A percentile compares a stretch with the other conserved stretches of the same genome.
Evolutionary conservation across 2,797 vertebrate genomes (phyloP).

Genomic region (Staurois parvus): DNA sequence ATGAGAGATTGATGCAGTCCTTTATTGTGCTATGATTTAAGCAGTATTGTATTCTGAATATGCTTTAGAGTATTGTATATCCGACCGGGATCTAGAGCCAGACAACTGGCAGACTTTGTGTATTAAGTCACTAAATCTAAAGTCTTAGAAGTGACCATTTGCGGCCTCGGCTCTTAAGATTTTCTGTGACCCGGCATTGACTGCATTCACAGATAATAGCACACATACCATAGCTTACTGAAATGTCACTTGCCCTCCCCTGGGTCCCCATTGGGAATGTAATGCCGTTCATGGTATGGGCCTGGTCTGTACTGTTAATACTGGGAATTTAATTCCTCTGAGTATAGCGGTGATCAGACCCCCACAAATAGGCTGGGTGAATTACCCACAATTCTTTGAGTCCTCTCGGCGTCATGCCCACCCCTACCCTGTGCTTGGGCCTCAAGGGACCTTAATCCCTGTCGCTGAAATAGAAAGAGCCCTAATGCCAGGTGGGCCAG

Average conservation of each 20-base stretch:
- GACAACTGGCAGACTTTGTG: conserved; percentile 7
- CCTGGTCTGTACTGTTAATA: conserved; percentile 34
- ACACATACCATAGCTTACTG: conserved; percentile 29
- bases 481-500: conserved; percentile 28
- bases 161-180: conserved; percentile 8
- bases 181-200: conserved; percentile 28
- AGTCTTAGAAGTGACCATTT: conserved; percentile 5
- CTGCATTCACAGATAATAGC: conserved; percentile 42
- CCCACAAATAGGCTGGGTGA: conserved; percentile 14
- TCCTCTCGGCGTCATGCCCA: background rate
- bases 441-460: conserved; percentile 19
- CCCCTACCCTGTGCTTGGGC: background rate
- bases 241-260: conserved; percentile 51
- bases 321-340: conserved; percentile 23
- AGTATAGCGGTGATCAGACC: conserved; percentile 1
- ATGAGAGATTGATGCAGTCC: background rate
- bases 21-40: background rate
- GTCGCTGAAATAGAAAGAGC: conserved; percentile 43
- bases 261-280: conserved; percentile 22
- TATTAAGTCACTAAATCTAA: conserved; percentile 30
- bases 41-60: background rate
- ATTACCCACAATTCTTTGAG: conserved; percentile 26
- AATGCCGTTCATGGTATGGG: conserved; percentile 17
- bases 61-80: background rate
- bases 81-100: background rate